Percentiles rank a stretch among this genome's conserved stretches.
These are phyloP conservation scores for Lepidostoma basale DNA, from an alignment of 1,140 invertebrate genomes.

Conservation along the genomic window DNA sequence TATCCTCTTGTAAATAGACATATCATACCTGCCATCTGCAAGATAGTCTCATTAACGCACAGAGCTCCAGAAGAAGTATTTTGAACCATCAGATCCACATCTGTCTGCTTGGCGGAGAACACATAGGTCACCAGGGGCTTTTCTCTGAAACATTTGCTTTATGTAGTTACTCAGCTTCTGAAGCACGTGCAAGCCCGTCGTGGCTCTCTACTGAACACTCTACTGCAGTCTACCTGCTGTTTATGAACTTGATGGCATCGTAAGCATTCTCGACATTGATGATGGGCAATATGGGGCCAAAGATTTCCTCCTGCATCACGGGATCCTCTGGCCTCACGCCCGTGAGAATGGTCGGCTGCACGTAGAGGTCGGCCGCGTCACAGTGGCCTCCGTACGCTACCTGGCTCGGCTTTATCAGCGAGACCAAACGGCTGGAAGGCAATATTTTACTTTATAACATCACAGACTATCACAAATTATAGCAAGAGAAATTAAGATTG, in stretches of 20 bases:
- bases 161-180: too few relatives aligned
- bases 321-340: constrained; percentile 74
- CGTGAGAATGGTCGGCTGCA: constrained; percentile 84
- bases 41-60: constrained; percentile 80
- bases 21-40: constrained; percentile 75
- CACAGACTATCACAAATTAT: too few relatives aligned
- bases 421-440: constrained; percentile 65
- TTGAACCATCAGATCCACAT: constrained; percentile 65
- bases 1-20: too few relatives aligned
- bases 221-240: constrained; percentile 60
- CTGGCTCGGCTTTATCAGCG: constrained; percentile 70
- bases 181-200: too few relatives aligned
- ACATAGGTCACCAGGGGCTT: constrained; percentile 85
- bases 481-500: too few relatives aligned
- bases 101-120: constrained; percentile 69
- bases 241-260: constrained; percentile 90
- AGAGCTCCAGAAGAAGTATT: constrained; percentile 81
- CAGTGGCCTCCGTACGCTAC: constrained; percentile 79
- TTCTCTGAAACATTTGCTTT: constrained; percentile 75
- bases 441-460: too few relatives aligned
- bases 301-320: constrained; percentile 94
- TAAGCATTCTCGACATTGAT: constrained; percentile 78
- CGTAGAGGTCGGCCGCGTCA: constrained; percentile 76
- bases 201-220: not conserved
- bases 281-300: constrained; percentile 93